These are phyloP conservation scores for Virgularia gustaviana DNA, from an alignment of 92 coral and sea anemone genomes.

Conservation along the genomic window DNA sequence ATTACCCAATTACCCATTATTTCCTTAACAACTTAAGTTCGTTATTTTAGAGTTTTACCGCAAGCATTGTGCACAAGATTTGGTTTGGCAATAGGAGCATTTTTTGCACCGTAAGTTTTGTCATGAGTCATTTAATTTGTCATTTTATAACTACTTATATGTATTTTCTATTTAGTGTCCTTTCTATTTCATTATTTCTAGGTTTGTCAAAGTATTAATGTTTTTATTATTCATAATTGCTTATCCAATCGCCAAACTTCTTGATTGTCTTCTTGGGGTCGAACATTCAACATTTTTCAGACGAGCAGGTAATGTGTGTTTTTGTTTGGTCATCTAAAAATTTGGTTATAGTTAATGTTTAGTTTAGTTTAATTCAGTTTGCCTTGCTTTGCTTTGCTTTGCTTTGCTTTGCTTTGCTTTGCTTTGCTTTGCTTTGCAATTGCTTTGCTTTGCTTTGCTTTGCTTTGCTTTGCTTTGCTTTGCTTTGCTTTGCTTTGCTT, in stretches of 20 bases:
- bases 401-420: no score
- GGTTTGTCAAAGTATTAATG: slow-evolving; percentile 77
- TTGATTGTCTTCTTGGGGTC: slow-evolving; percentile 88
- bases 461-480: no score
- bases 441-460: no score
- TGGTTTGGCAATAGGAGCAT: slow-evolving; percentile 92
- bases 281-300: slow-evolving; percentile 93
- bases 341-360: neutral
- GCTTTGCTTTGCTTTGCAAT: no score
- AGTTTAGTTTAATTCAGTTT: neutral
- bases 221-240: slow-evolving; percentile 78
- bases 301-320: slow-evolving; percentile 69
- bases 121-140: neutral
- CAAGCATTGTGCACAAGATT: slow-evolving; percentile 91
- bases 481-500: no score
- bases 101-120: slow-evolving; percentile 85
- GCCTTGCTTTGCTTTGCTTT: no score
- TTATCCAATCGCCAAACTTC: slow-evolving; percentile 89
- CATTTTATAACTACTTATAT: neutral
- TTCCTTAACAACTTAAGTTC: no score
- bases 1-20: neutral
- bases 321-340: neutral
- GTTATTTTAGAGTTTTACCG: slow-evolving; percentile 71
- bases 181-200: slow-evolving; percentile 22
- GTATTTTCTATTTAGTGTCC: neutral